phyloP scores from a whole-genome alignment of 2,888 invertebrate species.

The Limnephilus rhombicus region DNA sequence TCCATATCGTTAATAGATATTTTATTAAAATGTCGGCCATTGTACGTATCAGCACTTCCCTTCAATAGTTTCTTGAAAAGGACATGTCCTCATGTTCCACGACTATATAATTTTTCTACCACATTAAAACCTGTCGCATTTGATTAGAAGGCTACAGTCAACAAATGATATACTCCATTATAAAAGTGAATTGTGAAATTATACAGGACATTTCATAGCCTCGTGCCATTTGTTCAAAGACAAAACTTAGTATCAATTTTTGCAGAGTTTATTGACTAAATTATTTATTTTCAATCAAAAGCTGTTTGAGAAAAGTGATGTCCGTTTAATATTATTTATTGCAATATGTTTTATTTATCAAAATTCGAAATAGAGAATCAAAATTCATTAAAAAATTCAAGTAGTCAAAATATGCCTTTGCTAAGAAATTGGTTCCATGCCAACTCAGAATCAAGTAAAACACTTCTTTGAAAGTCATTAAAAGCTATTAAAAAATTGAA shows the following conservation, averaged over 20 bases:
- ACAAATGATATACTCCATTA: conserved; percentile 16
- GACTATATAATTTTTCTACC: conserved; percentile 10
- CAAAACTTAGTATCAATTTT: neutral
- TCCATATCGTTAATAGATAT: neutral
- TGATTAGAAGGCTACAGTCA: conserved; percentile 19
- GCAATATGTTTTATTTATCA: no score
- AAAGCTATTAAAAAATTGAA: no score
- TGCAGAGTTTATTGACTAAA: neutral
- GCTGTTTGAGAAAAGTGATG: neutral
- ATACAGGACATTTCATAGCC: neutral
- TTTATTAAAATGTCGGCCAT: neutral
- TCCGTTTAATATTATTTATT: neutral
- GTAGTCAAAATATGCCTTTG: no score
- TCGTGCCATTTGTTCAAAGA: conserved; percentile 25
- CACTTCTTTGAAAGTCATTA: no score
- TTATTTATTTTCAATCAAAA: conserved; percentile 23
- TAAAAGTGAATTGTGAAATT: conserved; percentile 30
- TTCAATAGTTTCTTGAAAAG: neutral
- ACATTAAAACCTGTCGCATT: conserved; percentile 18
- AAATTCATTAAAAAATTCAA: neutral
- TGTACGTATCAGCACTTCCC: neutral
- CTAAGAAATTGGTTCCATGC: no score
- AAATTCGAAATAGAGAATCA: neutral
- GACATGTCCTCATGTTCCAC: neutral
- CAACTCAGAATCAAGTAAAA: no score